These are phyloP conservation scores for Cephalotes varians DNA, from an alignment of 2,888 invertebrate species.

Conservation along the genomic window DNA sequence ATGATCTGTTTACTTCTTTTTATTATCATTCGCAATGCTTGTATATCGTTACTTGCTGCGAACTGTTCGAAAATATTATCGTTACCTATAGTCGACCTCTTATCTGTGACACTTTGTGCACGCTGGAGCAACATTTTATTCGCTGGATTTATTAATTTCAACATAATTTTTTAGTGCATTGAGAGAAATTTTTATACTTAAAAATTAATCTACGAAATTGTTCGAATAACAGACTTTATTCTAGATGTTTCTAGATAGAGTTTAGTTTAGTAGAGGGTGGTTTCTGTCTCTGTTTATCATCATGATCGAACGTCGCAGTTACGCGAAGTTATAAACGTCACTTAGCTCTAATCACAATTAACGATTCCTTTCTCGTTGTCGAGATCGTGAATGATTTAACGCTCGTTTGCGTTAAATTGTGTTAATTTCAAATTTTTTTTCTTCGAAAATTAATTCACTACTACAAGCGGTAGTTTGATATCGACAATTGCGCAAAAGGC, in stretches of 20 bases:
- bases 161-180: not conserved
- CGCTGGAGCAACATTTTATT: not conserved
- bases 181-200: not conserved
- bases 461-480: not conserved
- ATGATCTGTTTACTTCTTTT: not conserved
- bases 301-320: not conserved
- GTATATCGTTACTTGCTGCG: not conserved
- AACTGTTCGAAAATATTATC: not conserved
- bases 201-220: not conserved
- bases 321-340: not conserved
- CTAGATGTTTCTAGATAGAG: not conserved
- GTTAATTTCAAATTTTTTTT: not conserved
- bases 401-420: not conserved
- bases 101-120: not conserved
- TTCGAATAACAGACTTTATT: not conserved
- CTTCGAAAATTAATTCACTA: not conserved
- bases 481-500: conserved; percentile 40
- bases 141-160: not conserved
- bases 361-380: not conserved
- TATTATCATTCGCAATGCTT: not conserved
- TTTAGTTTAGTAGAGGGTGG: not conserved
- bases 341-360: not conserved
- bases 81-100: not conserved
- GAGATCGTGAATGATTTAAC: not conserved
- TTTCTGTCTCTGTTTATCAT: not conserved